A percentile compares a stretch with the other conserved stretches of the same genome.
Conservation (phyloP, 2,113 vertebrate genomes). For the Cnemophilus loriae region DNA sequence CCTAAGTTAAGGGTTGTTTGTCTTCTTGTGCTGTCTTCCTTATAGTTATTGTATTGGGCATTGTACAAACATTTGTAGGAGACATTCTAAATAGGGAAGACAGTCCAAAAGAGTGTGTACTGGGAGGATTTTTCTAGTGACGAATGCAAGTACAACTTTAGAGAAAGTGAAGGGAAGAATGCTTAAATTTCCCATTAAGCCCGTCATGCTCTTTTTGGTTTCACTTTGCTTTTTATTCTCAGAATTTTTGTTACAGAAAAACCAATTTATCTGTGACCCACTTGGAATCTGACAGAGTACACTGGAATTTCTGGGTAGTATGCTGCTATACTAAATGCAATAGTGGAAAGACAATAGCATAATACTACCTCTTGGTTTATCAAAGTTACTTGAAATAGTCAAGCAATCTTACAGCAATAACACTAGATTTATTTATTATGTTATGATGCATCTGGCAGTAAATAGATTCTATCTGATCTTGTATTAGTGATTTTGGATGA, state of each 20-base stretch:
- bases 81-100: background rate
- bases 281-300: background rate
- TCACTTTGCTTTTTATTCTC: background rate
- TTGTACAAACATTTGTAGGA: background rate
- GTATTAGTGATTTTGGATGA: background rate
- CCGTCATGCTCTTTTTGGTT: background rate
- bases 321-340: background rate
- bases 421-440: background rate
- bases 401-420: background rate
- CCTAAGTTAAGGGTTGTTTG: background rate
- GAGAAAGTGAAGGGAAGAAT: background rate
- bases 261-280: background rate
- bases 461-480: background rate
- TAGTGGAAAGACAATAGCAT: background rate
- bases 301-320: background rate
- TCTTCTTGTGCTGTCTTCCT: background rate
- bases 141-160: background rate
- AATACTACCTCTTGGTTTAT: background rate
- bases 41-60: background rate
- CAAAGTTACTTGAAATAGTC: background rate
- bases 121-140: background rate
- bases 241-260: background rate
- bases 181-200: background rate
- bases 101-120: background rate
- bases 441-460: background rate